Conservation (phyloP, 2,113 vertebrate genomes). For the Tricholaema leucomelas region DNA sequence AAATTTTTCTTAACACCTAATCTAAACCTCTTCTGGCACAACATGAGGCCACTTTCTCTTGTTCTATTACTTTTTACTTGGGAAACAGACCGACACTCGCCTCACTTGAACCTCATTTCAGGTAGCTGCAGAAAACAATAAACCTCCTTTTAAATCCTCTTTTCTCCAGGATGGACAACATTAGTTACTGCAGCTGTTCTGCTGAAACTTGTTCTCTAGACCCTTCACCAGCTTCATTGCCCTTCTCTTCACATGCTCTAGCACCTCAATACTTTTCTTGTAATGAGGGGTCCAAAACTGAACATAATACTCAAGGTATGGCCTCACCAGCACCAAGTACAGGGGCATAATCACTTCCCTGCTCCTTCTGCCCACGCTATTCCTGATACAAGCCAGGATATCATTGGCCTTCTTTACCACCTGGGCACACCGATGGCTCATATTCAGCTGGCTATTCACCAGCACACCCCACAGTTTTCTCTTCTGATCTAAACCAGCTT, state of each 20-base stretch:
- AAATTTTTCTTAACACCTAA: background rate
- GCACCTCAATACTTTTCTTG: too few relatives aligned
- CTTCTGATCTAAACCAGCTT: background rate
- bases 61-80: background rate
- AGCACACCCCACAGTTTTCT: background rate
- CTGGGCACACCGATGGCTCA: background rate
- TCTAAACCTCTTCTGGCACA: background rate
- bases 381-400: background rate
- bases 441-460: background rate
- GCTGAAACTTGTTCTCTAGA: rapidly evolving
- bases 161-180: too few relatives aligned
- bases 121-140: too few relatives aligned
- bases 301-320: too few relatives aligned
- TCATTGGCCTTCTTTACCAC: background rate
- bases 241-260: too few relatives aligned
- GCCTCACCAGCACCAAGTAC: too few relatives aligned
- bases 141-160: too few relatives aligned
- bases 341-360: too few relatives aligned
- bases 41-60: background rate
- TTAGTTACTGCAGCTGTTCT: background rate
- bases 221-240: too few relatives aligned
- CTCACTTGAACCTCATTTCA: too few relatives aligned
- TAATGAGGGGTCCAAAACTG: too few relatives aligned
- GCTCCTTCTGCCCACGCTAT: background rate
- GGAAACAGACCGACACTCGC: background rate